Conservation (phyloP, 2,888 invertebrate genomes). For the Lysandra coridon region DNA sequence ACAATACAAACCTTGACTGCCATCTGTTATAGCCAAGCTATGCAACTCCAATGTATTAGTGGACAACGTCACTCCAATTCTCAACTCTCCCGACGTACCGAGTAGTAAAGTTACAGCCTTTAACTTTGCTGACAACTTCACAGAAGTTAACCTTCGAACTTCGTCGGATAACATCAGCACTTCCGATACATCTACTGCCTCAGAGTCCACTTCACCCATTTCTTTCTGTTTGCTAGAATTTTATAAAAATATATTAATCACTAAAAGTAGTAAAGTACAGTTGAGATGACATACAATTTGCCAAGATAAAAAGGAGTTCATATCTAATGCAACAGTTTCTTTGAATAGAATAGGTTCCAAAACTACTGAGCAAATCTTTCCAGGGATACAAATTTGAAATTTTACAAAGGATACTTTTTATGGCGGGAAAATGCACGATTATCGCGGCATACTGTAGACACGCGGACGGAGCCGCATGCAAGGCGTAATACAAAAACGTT, state of each 20-base stretch:
- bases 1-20: slow-evolving; percentile 73
- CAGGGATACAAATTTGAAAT: too few relatives aligned
- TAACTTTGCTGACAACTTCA: slow-evolving; percentile 84
- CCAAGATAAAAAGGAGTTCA: too few relatives aligned
- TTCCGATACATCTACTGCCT: slow-evolving; percentile 56
- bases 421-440: too few relatives aligned
- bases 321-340: too few relatives aligned
- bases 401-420: too few relatives aligned
- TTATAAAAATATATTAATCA: neutral
- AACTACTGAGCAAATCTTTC: too few relatives aligned
- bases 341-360: too few relatives aligned
- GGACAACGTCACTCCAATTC: slow-evolving; percentile 83
- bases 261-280: too few relatives aligned
- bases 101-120: slow-evolving; percentile 86
- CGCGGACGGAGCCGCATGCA: too few relatives aligned
- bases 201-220: slow-evolving; percentile 56
- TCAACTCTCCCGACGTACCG: slow-evolving; percentile 86
- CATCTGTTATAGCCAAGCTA: slow-evolving; percentile 75
- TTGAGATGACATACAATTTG: neutral
- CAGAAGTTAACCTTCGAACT: slow-evolving; percentile 83
- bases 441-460: too few relatives aligned
- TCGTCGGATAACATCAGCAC: slow-evolving; percentile 85
- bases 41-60: slow-evolving; percentile 89
- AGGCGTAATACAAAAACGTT: too few relatives aligned
- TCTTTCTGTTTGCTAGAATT: slow-evolving; percentile 63